Percentiles rank a stretch among this genome's conserved stretches.
Evolutionary conservation across 2,113 vertebrate genomes (phyloP).

Genomic region (Sterrhoptilus dennistouni): DNA sequence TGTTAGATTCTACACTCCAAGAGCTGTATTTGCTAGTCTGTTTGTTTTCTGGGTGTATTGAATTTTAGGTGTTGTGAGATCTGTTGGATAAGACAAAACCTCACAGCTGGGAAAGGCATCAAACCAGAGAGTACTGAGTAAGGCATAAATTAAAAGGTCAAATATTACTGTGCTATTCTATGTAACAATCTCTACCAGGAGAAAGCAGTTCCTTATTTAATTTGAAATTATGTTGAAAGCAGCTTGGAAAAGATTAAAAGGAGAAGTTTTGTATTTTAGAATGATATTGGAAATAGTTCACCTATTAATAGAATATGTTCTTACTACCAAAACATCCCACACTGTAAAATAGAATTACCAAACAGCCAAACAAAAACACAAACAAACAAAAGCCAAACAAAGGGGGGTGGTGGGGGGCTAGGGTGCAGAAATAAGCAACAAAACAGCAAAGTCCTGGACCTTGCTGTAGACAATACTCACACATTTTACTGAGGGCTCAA

Average conservation of each 20-base stretch:
- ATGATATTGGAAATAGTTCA: background rate
- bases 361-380: fast-evolving
- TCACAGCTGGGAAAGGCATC: background rate
- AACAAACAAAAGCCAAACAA: background rate
- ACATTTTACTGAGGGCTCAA: background rate
- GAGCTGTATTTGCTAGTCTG: background rate
- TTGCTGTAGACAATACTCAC: background rate
- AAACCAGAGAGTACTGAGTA: background rate
- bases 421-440: background rate
- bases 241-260: background rate
- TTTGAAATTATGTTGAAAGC: background rate
- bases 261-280: background rate
- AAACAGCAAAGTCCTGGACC: background rate
- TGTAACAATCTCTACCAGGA: background rate
- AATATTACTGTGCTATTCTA: background rate
- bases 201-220: background rate
- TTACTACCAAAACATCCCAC: background rate
- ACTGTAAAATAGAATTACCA: background rate
- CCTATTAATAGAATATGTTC: background rate
- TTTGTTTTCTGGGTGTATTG: background rate
- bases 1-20: background rate
- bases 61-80: background rate
- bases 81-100: background rate
- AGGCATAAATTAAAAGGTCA: background rate
- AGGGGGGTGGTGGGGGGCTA: fast-evolving